Evolutionary conservation across 2,797 vertebrate genomes (phyloP), one percentile per base, ranked within the genome.

Genomic region (Falco columbarius): DNA sequence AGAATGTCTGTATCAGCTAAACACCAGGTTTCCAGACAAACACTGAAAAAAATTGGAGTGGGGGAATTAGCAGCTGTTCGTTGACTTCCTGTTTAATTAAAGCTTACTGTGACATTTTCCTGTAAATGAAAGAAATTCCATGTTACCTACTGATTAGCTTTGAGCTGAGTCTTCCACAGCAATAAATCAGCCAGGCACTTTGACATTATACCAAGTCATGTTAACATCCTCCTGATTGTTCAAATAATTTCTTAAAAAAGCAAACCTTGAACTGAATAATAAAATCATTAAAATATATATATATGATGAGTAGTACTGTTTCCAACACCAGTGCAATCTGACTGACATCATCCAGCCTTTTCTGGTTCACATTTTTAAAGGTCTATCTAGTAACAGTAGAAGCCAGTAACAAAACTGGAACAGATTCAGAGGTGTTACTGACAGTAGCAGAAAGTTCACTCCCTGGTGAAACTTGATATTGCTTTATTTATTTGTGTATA

Each of bases 71-170:
- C 21, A 81, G 52, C 5, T 85, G 38, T 77, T 83, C 38, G 65
- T 68, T 89, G 55, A 61, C 26, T 81, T 94, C 11, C 18, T 80
- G 14, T 42, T 74, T 44, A 92, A 95, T 94, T 93, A 95, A 89
- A 90, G 14, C 16, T 90, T 85, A 44, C 23, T 51, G 27, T 16
- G 30, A 40, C 19, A 47, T 70, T 89, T 93, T 80, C 20, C 30
- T 75, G n/a, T 26, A 27, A 92, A 71, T 68, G 1, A 91, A 95
- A 79, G 30, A 71, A 83, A 82, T n/a, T 38, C 10, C 20, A 36
- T 65, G 23, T 82, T 75, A 49, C 58, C 20, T 77, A 36, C 34
- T 38, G 34, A 77, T 61, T 79, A 75, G 14, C 20, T 81, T 86
- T 67, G 34, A 88, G 29, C 18, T 81, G 62, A 61, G 74, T 76